Percentiles rank a stretch among this genome's conserved stretches.
Conservation (phyloP, 2,113 vertebrate species). For the Potamarius usumacintae region DNA sequence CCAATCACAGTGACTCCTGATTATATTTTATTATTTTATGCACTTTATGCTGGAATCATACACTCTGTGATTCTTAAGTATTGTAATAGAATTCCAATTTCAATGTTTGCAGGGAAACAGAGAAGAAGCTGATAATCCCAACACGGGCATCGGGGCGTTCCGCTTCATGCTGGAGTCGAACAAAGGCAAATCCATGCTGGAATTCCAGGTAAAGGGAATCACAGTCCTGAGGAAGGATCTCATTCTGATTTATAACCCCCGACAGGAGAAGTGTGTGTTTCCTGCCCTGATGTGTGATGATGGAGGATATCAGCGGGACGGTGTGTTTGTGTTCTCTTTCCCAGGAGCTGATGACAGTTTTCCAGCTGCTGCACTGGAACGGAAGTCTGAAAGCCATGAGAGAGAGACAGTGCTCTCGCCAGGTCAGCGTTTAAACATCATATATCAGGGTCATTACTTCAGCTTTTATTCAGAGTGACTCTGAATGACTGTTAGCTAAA, state of each 20-base stretch:
- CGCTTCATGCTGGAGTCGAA: slow-evolving; percentile 99
- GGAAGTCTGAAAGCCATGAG: slow-evolving; percentile 98
- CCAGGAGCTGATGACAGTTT: slow-evolving; percentile 98
- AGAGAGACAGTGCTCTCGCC: slow-evolving; percentile 93
- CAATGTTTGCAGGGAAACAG: slow-evolving; percentile 80
- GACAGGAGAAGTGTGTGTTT: neutral
- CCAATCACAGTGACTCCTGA: neutral
- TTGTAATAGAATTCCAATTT: neutral
- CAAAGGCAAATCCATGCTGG: slow-evolving; percentile 97
- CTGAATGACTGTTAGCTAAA: neutral
- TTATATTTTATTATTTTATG: neutral
- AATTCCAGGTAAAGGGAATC: slow-evolving; percentile 85
- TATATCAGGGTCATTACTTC: neutral
- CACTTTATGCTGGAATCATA: neutral
- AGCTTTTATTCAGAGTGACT: neutral
- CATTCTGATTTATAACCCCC: neutral
- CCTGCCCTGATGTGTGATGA: neutral
- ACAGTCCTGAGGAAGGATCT: neutral
- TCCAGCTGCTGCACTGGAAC: slow-evolving; percentile 96
- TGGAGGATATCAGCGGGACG: neutral
- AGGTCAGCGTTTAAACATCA: slow-evolving; percentile 71
- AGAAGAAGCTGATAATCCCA: slow-evolving; percentile 94
- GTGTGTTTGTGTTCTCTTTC: slow-evolving; percentile 2
- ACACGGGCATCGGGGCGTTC: slow-evolving; percentile 94
- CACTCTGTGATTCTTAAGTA: neutral